These are phyloP conservation scores for Neodiprion pinetum DNA, from an alignment of 1,140 invertebrate genomes.

Conservation along the genomic window DNA sequence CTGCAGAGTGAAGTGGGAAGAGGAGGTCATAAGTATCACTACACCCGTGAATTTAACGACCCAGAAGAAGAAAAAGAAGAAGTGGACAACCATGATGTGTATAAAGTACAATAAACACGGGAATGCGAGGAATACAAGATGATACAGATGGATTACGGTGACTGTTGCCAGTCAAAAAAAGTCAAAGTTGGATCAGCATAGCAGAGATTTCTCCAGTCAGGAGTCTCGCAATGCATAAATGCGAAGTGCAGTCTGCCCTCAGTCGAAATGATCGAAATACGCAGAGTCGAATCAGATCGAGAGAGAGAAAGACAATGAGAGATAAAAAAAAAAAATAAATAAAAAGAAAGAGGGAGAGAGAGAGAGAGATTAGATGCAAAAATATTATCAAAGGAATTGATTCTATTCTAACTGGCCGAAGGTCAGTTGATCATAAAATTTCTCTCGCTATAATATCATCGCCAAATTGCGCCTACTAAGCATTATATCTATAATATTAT, in stretches of 20 bases:
- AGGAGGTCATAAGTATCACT: neutral
- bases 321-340: neutral
- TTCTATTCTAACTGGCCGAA: constrained; percentile 3
- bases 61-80: neutral
- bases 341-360: neutral
- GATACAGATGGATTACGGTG: neutral
- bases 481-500: neutral
- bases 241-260: too few species aligned
- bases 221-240: too few species aligned
- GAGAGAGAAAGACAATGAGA: neutral
- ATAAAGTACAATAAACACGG: neutral
- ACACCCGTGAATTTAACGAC: neutral
- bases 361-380: too few species aligned
- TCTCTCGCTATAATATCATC: neutral
- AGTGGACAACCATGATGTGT: neutral
- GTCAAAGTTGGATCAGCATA: neutral
- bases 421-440: neutral
- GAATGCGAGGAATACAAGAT: neutral
- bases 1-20: neutral
- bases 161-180: neutral
- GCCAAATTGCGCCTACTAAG: neutral
- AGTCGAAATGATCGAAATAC: neutral
- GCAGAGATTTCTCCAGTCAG: too few species aligned
- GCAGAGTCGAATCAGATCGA: neutral
- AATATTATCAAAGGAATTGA: neutral